Conservation (phyloP, 2,797 vertebrate species). For the Chaetophractus vellerosus region DNA sequence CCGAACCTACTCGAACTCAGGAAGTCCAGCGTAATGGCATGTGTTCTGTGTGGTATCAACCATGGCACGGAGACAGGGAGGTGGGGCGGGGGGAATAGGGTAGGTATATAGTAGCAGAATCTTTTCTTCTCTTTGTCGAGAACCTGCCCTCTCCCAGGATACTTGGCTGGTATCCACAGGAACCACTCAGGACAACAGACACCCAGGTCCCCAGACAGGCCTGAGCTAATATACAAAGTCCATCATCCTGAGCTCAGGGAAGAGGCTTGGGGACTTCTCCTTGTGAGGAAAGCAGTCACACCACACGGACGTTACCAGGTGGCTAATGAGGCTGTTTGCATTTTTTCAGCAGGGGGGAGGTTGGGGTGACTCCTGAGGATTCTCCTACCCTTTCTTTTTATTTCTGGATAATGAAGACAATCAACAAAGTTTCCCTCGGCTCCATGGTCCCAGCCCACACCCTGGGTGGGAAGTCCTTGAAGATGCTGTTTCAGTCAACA, state of each 20-base stretch:
- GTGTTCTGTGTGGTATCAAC: too few relatives aligned
- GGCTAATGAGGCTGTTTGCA: conserved; percentile 77
- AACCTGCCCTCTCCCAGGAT: background rate
- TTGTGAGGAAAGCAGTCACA: background rate
- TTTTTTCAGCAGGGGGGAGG: background rate
- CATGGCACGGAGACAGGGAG: background rate
- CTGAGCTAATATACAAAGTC: background rate
- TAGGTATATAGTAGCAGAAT: background rate
- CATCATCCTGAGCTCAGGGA: conserved; percentile 33
- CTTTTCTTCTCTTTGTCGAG: background rate
- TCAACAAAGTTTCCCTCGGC: conserved; percentile 6
- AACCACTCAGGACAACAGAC: conserved; percentile 62
- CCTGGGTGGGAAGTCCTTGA: background rate
- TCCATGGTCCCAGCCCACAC: background rate
- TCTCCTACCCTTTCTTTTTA: conserved; percentile 31
- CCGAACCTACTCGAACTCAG: background rate
- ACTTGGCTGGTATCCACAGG: conserved; percentile 46
- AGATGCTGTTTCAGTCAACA: background rate
- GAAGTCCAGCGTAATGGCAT: rapidly evolving
- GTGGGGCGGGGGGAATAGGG: background rate
- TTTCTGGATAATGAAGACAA: conserved; percentile 67
- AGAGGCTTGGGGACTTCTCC: conserved; percentile 43
- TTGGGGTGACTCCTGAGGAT: conserved; percentile 51
- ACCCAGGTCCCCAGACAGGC: conserved; percentile 54
- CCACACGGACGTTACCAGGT: background rate